phyloP scores from a whole-genome alignment of 2,797 vertebrate species.

The Gymnoscopelus microlampas region DNA sequence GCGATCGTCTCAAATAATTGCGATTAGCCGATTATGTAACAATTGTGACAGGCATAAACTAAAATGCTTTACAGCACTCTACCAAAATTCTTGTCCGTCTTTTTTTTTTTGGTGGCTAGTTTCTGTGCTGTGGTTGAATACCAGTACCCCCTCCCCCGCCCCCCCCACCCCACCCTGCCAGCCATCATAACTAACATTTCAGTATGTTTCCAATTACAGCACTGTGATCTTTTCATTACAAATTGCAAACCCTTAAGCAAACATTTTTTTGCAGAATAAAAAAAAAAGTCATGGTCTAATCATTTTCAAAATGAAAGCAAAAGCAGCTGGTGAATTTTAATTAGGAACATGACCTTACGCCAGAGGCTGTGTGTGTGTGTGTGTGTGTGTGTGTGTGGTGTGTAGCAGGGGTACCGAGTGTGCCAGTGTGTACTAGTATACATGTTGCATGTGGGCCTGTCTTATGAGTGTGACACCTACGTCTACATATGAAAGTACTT shows the following conservation, averaged over 20 bases:
- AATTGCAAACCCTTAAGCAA: conserved; percentile 84
- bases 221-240: conserved; percentile 84
- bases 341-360: conserved; percentile 82
- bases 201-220: conserved; percentile 81
- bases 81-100: too few species aligned
- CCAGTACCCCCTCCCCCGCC: too few species aligned
- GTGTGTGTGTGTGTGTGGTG: conserved; percentile 55
- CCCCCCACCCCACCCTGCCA: conserved; percentile 54
- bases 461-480: conserved; percentile 59
- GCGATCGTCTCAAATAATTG: too few species aligned
- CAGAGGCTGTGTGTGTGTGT: conserved; percentile 59
- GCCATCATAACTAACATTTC: conserved; percentile 72
- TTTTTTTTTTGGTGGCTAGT: too few species aligned
- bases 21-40: too few species aligned
- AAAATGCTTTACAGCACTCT: too few species aligned
- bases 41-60: too few species aligned
- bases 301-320: conserved; percentile 86
- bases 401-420: conserved; percentile 55
- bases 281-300: conserved; percentile 83
- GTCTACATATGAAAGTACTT: conserved; percentile 54
- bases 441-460: conserved; percentile 61
- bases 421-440: conserved; percentile 50
- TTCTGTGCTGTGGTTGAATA: too few species aligned
- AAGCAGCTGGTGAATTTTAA: conserved; percentile 85
- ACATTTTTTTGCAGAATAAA: conserved; percentile 76